Conservation (phyloP, 2,797 vertebrate species). For the Euthynnus affinis region DNA sequence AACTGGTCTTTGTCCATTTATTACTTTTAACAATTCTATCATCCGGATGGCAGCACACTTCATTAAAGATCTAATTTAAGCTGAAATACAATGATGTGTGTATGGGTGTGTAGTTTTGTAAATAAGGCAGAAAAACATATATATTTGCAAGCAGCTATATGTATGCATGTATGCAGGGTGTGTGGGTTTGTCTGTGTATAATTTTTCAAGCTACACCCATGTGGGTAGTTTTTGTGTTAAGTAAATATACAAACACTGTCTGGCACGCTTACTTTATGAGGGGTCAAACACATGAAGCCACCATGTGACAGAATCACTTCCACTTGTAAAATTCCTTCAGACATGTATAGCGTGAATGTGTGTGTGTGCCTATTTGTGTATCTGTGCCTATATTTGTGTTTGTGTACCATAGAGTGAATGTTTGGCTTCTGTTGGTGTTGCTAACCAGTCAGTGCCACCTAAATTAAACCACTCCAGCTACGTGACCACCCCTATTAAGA, state of each 20-base stretch:
- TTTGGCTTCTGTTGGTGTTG: background rate
- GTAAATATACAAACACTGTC: constrained; percentile 18
- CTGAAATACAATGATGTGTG: constrained; percentile 9
- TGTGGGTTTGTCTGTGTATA: background rate
- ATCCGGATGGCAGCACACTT: constrained; percentile 25
- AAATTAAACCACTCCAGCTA: background rate
- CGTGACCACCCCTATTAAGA: background rate
- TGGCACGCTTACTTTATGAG: constrained; percentile 15
- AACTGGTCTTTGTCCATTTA: constrained; percentile 32
- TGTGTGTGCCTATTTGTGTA: background rate
- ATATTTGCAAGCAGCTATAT: background rate
- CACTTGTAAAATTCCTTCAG: constrained; percentile 24
- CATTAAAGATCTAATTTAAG: constrained; percentile 29
- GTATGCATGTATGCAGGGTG: constrained; percentile 12
- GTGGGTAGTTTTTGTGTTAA: constrained; percentile 17
- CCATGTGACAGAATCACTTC: constrained; percentile 21
- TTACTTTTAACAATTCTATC: constrained; percentile 34
- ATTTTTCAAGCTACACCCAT: constrained; percentile 2
- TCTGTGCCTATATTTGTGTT: background rate
- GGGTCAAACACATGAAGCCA: constrained; percentile 21
- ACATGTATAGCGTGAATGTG: background rate
- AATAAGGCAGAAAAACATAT: background rate
- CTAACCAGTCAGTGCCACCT: constrained; percentile 36
- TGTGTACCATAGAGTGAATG: background rate
- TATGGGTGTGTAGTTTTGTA: background rate